Percentiles rank a stretch among this genome's conserved stretches.
phyloP scores from a whole-genome alignment of 2,113 vertebrate genomes.

The Actenoides hombroni region DNA sequence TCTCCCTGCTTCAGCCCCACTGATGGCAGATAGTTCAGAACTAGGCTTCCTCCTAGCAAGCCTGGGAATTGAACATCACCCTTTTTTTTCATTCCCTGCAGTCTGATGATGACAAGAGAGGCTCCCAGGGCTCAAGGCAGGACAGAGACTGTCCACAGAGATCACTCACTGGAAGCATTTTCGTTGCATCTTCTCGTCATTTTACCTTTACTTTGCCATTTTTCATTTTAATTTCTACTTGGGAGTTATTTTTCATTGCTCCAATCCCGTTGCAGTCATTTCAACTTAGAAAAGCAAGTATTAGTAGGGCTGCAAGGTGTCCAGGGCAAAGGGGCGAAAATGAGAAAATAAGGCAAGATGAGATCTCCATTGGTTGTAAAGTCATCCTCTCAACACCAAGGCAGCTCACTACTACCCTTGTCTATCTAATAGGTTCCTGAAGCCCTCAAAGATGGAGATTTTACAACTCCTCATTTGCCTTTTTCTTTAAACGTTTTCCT shows the following conservation, averaged over 20 bases:
- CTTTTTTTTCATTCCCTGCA: background rate
- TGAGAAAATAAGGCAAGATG: background rate
- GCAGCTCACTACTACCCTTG: background rate
- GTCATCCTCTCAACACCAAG: background rate
- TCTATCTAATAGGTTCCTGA: background rate
- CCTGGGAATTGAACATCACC: background rate
- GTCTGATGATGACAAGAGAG: background rate
- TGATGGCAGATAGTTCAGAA: background rate
- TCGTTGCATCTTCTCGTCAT: background rate
- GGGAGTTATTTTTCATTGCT: background rate
- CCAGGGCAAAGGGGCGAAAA: background rate
- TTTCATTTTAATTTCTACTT: background rate
- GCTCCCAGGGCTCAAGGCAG: background rate
- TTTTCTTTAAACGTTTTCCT: background rate
- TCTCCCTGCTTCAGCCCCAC: background rate
- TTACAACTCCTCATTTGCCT: background rate
- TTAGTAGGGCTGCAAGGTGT: background rate
- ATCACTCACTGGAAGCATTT: background rate
- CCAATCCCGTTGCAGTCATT: background rate
- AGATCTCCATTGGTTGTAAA: background rate
- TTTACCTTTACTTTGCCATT: background rate
- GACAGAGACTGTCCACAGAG: background rate
- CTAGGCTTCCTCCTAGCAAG: background rate
- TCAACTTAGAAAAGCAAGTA: background rate
- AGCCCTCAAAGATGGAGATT: background rate